Evolutionary conservation across 1,140 invertebrate genomes (phyloP).

Genomic region (Calephelis virginiensis): DNA sequence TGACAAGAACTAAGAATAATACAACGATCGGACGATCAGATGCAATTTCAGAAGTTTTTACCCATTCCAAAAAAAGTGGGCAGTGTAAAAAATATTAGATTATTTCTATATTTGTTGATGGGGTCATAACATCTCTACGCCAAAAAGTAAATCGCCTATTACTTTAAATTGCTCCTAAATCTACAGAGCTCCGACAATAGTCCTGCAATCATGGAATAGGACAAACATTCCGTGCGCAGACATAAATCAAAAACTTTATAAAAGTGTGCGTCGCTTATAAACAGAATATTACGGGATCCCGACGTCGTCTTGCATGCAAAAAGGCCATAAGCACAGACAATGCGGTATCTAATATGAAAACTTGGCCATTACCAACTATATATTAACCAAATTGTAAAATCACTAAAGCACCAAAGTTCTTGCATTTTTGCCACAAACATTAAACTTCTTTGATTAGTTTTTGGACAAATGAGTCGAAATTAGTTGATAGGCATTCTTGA

Average conservation of each 20-base stretch:
- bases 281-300: constrained; percentile 16
- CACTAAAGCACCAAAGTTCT: constrained; percentile 32
- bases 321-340: constrained; percentile 59
- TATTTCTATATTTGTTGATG: no score
- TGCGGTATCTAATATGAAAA: constrained; percentile 57
- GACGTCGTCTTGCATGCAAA: constrained; percentile 58
- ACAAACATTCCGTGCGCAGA: not conserved
- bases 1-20: no score
- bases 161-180: no score
- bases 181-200: no score
- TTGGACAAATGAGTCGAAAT: not conserved
- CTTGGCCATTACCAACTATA: constrained; percentile 59
- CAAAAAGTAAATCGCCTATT: no score
- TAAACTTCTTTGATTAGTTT: constrained; percentile 12
- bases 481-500: not conserved
- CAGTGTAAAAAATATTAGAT: no score
- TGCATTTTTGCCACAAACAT: constrained; percentile 11
- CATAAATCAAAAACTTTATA: constrained; percentile 18
- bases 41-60: no score
- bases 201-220: no score
- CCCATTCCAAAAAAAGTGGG: no score
- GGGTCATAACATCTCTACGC: no score
- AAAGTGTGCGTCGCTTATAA: constrained; percentile 22
- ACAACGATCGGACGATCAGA: no score
- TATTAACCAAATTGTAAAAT: constrained; percentile 48